Conservation (phyloP, 2,113 vertebrate species). For the Platycercus adscitus region DNA sequence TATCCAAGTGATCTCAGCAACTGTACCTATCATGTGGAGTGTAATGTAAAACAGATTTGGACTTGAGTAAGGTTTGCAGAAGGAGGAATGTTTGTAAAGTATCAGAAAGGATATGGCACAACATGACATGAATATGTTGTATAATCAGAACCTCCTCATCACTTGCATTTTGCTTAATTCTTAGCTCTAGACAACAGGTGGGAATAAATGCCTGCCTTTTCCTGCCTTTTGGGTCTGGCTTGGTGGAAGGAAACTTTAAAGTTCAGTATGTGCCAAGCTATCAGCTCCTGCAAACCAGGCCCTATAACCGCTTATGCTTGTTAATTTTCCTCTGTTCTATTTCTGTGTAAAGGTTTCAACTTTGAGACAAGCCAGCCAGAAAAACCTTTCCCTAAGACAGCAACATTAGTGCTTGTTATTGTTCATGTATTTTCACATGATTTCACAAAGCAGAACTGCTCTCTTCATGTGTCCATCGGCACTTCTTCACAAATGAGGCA, state of each 20-base stretch:
- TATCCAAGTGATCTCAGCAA: neutral
- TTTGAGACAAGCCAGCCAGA: neutral
- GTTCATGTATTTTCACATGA: neutral
- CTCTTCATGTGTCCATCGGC: neutral
- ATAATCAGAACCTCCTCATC: neutral
- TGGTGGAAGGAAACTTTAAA: neutral
- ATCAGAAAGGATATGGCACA: constrained; percentile 12
- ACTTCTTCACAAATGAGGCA: neutral
- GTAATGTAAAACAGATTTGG: constrained; percentile 34
- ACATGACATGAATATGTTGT: neutral
- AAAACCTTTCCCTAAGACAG: neutral
- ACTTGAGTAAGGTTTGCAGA: neutral
- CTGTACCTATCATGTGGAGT: neutral
- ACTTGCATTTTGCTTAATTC: neutral
- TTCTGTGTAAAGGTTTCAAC: neutral
- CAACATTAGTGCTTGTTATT: neutral
- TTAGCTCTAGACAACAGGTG: neutral
- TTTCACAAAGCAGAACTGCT: neutral
- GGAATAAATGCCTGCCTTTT: neutral
- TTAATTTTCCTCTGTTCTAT: neutral
- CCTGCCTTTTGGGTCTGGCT: neutral
- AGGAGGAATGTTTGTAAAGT: constrained; percentile 2
- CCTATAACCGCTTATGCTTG: neutral
- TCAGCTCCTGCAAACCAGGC: neutral
- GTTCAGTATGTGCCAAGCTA: neutral